phyloP scores from a whole-genome alignment of 2,888 invertebrate species.

The Mythimna lalbum region DNA sequence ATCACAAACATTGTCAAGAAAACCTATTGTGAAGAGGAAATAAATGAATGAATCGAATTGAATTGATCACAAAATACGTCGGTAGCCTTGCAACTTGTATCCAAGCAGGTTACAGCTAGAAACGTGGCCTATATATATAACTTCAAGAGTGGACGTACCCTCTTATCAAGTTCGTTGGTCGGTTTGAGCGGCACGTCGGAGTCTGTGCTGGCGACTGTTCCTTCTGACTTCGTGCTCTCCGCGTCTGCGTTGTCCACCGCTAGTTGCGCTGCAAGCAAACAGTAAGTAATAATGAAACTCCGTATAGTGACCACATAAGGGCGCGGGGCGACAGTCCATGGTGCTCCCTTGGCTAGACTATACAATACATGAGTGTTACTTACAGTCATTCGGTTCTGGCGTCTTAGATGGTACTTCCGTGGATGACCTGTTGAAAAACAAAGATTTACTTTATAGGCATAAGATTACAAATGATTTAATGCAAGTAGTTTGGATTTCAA shows the following conservation, averaged over 20 bases:
- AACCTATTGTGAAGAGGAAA: no score
- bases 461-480: not conserved
- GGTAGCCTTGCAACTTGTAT: no score
- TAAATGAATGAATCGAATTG: no score
- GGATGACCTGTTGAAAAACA: constrained; percentile 73
- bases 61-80: no score
- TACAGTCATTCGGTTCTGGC: constrained; percentile 79
- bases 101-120: no score
- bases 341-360: no score
- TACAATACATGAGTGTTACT: constrained; percentile 57
- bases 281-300: not conserved
- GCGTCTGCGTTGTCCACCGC: constrained; percentile 91
- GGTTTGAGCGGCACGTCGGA: constrained; percentile 92
- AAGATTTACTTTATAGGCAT: not conserved
- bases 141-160: constrained; percentile 61
- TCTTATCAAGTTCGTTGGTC: constrained; percentile 93
- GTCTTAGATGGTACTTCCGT: constrained; percentile 71
- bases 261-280: constrained; percentile 73
- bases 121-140: no score
- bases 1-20: no score
- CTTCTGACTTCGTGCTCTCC: constrained; percentile 92
- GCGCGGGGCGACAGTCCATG: not conserved
- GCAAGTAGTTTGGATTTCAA: no score
- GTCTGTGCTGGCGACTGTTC: constrained; percentile 92
- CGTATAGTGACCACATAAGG: not conserved